Base-by-base conservation (phyloP, 1,140 invertebrate species). In the Teleopsis dalmanni region DNA sequence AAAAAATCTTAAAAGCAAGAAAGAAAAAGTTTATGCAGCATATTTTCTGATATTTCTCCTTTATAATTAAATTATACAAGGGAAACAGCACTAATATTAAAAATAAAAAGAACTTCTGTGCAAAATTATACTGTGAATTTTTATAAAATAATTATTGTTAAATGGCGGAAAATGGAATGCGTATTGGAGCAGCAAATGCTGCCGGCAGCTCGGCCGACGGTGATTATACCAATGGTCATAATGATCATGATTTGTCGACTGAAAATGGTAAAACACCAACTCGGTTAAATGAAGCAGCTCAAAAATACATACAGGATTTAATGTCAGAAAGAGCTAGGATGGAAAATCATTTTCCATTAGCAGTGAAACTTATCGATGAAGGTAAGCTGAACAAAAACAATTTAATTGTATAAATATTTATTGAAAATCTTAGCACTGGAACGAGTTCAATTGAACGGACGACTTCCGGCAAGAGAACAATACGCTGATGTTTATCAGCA, bases 401-500 rank as follows among this genome's bases (percentile, higher is more conserved):
- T 8, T 29, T 18, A 44, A 13, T 25, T 19, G 16, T 41, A 11
- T 29, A 29, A 38, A 36, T 48, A 1, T 46, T 29, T 31, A n/a
- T 36, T 16, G n/a, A 11, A 16, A 21, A 25, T 47, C 9, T 1
- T 33, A 83, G 81, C 82, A 56, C 75, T 83, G 29, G 75, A 78
- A 50, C 76, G 79, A 48, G 79, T 80, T 37, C 79, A 82, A 59
- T 66, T 75, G 9, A 73, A 73, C 47, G 78, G 77, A 22, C 77
- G 78, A 43, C 66, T 68, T 27, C 79, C 80, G 7, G 62, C 73
- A n/a, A 76, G 76, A 47, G 84, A 86, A 53, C 74, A 84, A 68
- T 88, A 88, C 70, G 78, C 89, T 29, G 88, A 91, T 71, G 86
- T 92, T 41, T 89, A 87, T 66, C 83, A 86, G 59, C 88, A 91